Base-by-base conservation (phyloP, 92 coral and sea anemone genomes). In the Anthopleura xanthogrammica region DNA sequence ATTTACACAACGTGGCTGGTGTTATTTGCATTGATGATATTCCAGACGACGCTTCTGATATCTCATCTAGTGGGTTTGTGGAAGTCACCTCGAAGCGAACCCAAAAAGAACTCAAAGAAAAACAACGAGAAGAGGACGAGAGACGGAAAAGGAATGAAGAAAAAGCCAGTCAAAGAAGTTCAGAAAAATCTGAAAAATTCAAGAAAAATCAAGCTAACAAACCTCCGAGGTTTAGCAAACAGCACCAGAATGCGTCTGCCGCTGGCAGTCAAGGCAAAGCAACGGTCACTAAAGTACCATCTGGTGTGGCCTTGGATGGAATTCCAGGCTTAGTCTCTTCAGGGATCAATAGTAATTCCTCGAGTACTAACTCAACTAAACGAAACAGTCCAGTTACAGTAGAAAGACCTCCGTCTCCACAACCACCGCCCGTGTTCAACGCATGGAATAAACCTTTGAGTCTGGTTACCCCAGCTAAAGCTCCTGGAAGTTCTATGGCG, bases 61-160 rank as follows among this genome's bases (percentile, higher is more conserved):
- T 89, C 75, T 93, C 99, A 17, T 97, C 99, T 16, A 97, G 99
- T 86, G 99, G 98, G 43, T 97, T 97, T 86, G 99, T 97, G 39
- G 97, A 97, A 87, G 99, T 97, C 29, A 97, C 95, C 41, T 97
- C 98, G 58, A 94, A 94, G 65, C 88, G 99, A 86, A 84, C 98
- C 56, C 94, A 94, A 70, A 97, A 97, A 80, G 99, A 97, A 84
- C 88, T 82, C 80, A 92, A 95, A 77, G 99, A 97, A 81, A 92
- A 95, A 78, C 98, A 91, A 46, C 92, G 98, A 41, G 99, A 97
- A 87, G 99, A 97, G 66, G 99, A 97, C 79, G 99, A 94, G 64
- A 90, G 93, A 52, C 85, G 85, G 71, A 86, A 93, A 46, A 89
- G 97, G 58, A 85, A 76, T 54, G 94, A 89, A 76, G 99, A 97